phyloP scores from a whole-genome alignment of 2,113 vertebrate species.

The Physeter macrocephalus region DNA sequence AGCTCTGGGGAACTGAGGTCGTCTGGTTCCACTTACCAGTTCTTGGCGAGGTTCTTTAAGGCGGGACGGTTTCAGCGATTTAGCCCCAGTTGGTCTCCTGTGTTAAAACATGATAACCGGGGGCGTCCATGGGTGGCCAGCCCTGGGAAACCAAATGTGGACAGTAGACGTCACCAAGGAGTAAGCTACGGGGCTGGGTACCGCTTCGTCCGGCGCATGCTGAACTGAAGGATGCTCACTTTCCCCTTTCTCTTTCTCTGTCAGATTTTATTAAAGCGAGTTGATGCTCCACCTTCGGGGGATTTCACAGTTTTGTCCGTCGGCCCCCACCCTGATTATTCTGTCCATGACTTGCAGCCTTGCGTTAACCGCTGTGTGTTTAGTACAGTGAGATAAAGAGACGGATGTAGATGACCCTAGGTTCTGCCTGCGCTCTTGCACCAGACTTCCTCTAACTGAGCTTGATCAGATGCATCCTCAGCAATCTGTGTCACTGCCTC shows the following conservation, averaged over 20 bases:
- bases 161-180: background rate
- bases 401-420: background rate
- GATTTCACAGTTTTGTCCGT: background rate
- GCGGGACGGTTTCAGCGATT: background rate
- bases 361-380: background rate
- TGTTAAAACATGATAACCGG: background rate
- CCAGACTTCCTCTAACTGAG: background rate
- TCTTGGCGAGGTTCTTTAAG: background rate
- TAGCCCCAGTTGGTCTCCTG: background rate
- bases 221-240: background rate
- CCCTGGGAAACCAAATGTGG: background rate
- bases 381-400: background rate
- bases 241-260: background rate
- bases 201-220: background rate
- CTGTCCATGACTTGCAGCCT: background rate
- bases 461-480: background rate
- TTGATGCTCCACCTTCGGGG: background rate
- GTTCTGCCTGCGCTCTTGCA: background rate
- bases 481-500: background rate
- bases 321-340: background rate
- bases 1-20: background rate
- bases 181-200: background rate
- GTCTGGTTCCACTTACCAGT: background rate
- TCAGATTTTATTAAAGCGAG: background rate
- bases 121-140: background rate